Evolutionary conservation across 1,140 invertebrate species (phyloP), one percentile per base, ranked within the genome.

Genomic region (Drosophila santomea): DNA sequence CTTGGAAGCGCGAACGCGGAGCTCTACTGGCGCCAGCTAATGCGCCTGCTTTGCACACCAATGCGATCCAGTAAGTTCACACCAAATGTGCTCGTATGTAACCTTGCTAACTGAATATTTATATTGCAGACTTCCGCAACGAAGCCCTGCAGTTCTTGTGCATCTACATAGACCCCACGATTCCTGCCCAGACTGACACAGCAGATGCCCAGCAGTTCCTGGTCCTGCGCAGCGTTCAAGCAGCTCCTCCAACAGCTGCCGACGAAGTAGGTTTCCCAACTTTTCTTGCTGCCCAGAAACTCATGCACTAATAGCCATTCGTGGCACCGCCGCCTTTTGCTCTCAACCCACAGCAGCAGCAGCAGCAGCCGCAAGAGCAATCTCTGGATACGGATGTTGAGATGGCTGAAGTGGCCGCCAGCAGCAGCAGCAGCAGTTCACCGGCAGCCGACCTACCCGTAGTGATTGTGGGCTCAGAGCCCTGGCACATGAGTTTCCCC

Each of bases 401-500:
- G 56, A 91, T 91, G 90, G 47, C 74, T 23, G 90, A 91, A 10
- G 67, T 80, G 10, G 67, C 66, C 7, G 23, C 55, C 38, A 71
- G 61, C 25, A 74, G 78, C 14, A 56, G 78, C 14, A 56, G 61
- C 60, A 73, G 39, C 71, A 58, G 43, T 62, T 67, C 66, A 3
- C 57, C 74, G n/a, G 74, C 59, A 45, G n/a, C 47, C 17, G 60
- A 52, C n/a, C 79, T 94, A 41, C 93, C 94, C 6, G 85, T 92
- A 60, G 93, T 95, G 15, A 90, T 93, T 6, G 77, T 94, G 20
- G 94, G 94, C 28, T 93, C 94, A 4, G 94, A 95, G 76, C 68
- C 92, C 0, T 95, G 95, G 95, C 94, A 95, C 81, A 91, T 67
- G 62, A 92, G 93, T 68, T 93, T 95, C 32, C 93, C 94, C 17